These are phyloP conservation scores for Sebastes miniatus DNA, from an alignment of 2,797 vertebrate species.

Conservation along the genomic window DNA sequence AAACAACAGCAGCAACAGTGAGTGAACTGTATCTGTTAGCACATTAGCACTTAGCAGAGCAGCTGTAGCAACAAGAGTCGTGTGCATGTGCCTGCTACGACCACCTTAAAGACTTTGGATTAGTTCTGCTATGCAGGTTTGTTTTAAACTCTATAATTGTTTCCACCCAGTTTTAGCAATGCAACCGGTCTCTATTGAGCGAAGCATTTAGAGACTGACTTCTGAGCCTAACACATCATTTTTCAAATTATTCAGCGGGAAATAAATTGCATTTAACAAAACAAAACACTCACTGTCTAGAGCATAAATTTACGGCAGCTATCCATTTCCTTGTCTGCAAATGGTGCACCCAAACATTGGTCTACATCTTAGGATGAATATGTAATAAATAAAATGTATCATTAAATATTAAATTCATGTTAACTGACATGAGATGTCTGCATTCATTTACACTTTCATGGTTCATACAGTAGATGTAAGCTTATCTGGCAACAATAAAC, in stretches of 20 bases:
- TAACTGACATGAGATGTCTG: background rate
- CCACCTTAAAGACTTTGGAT: no score
- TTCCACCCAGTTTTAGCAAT: no score
- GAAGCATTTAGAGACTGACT: no score
- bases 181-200: no score
- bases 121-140: no score
- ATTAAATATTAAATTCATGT: background rate
- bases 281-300: background rate
- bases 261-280: background rate
- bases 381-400: background rate
- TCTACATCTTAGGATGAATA: background rate
- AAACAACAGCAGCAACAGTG: no score
- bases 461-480: background rate
- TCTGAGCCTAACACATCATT: no score
- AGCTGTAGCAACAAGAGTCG: no score
- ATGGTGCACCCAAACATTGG: background rate
- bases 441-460: background rate
- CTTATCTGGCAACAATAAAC: background rate
- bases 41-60: no score
- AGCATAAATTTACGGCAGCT: accelerated
- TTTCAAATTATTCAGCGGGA: background rate
- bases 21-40: no score
- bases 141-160: no score
- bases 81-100: no score
- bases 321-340: background rate